A percentile compares a stretch with the other conserved stretches of the same genome.
Conservation (phyloP, 2,888 invertebrate genomes). For the Parthenolecanium corni region DNA sequence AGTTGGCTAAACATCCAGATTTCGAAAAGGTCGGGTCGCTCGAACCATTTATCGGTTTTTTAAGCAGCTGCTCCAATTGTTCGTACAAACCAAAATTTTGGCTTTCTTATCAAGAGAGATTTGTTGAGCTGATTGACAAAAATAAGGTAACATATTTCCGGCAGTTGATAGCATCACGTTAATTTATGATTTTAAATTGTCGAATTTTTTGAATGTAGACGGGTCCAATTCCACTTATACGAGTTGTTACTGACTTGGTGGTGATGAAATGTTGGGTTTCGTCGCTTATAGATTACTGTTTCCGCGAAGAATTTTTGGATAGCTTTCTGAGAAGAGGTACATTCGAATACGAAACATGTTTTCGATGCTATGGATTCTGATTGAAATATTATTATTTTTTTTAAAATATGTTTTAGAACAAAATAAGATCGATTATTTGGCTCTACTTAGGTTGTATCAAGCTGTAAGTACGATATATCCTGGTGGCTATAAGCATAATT, state of each 20-base stretch:
- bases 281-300: neutral
- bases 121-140: neutral
- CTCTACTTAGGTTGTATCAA: constrained; percentile 46
- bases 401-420: constrained; percentile 34
- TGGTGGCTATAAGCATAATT: constrained; percentile 38
- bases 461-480: constrained; percentile 44
- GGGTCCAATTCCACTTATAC: neutral
- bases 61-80: constrained; percentile 5
- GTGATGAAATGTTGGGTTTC: neutral
- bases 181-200: too few species aligned
- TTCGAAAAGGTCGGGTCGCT: neutral
- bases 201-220: neutral
- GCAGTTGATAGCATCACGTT: too few species aligned
- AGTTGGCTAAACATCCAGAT: neutral
- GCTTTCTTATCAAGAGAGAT: neutral
- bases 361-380: neutral
- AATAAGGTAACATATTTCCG: neutral
- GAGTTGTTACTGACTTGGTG: neutral
- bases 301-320: neutral
- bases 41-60: neutral
- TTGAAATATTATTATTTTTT: neutral
- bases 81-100: constrained; percentile 16
- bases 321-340: neutral
- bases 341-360: neutral
- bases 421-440: constrained; percentile 42